Percentiles rank a stretch among this genome's conserved stretches.
Evolutionary conservation across 2,888 invertebrate species (phyloP).

Genomic region (Epirrhoe alternata): DNA sequence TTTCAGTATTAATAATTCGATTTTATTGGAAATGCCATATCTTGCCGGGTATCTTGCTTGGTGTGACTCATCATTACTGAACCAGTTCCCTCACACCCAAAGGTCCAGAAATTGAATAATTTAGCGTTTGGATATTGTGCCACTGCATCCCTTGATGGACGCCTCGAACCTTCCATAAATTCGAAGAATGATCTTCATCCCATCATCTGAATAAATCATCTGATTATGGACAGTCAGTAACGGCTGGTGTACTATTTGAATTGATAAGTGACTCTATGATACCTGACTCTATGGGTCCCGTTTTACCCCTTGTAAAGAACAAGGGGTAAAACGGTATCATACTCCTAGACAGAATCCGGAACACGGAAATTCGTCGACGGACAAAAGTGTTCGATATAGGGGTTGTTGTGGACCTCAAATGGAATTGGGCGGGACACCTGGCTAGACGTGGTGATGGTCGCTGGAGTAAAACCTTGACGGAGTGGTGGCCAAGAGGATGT

Average conservation of each 20-base stretch:
- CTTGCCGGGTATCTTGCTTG: background rate
- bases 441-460: no score
- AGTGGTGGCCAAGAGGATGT: no score
- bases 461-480: no score
- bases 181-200: conserved; percentile 21
- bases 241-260: conserved; percentile 3
- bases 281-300: no score
- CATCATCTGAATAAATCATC: conserved; percentile 35
- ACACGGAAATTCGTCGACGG: no score
- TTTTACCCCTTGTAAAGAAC: no score
- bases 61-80: background rate
- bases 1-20: no score
- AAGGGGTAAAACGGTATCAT: no score
- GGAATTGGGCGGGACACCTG: no score
- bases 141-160: conserved; percentile 15
- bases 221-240: background rate
- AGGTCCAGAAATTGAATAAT: conserved; percentile 21
- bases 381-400: no score
- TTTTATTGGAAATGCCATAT: background rate
- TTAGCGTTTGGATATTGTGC: background rate
- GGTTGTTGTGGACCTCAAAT: no score
- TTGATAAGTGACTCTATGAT: background rate
- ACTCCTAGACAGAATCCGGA: no score
- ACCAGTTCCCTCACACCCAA: background rate
- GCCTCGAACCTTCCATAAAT: conserved; percentile 21